Evolutionary conservation across 2,888 invertebrate genomes (phyloP).

Genomic region (Euclidia mi): DNA sequence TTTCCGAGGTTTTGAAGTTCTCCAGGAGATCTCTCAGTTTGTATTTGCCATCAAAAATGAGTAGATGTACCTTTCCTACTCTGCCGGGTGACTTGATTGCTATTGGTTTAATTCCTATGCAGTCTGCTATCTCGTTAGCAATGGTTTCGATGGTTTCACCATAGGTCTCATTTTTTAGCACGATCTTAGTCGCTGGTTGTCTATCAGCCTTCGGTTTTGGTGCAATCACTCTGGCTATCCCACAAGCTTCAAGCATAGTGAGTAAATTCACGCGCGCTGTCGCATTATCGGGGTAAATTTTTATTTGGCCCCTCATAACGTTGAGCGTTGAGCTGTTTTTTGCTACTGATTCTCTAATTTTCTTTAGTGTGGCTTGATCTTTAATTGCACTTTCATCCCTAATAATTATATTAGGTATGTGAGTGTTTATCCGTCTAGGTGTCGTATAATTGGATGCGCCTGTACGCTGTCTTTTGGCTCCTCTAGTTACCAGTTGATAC

Average conservation of each 20-base stretch:
- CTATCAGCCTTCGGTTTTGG: too few species aligned
- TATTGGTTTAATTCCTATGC: too few species aligned
- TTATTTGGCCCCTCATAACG: constrained; percentile 21
- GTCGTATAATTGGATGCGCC: constrained; percentile 8
- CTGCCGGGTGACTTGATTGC: too few species aligned
- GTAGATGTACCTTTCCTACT: too few species aligned
- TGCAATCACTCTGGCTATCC: constrained; percentile 25
- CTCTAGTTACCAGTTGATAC: constrained; percentile 6
- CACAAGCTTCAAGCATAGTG: constrained; percentile 9
- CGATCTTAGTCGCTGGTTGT: constrained; percentile 25
- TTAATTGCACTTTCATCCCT: too few species aligned
- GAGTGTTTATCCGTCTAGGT: constrained; percentile 18
- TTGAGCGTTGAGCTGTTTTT: too few species aligned
- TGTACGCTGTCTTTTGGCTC: constrained; percentile 16
- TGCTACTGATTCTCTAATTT: constrained; percentile 29
- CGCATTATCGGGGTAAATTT: constrained; percentile 13
- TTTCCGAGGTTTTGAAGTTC: too few species aligned
- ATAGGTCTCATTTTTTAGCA: constrained; percentile 29
- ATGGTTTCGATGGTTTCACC: constrained; percentile 16
- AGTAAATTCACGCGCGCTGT: too few species aligned
- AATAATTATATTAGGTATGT: too few species aligned
- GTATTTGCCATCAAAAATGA: too few species aligned
- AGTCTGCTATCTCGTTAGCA: too few species aligned
- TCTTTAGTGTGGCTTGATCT: constrained; percentile 19
- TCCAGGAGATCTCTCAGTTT: too few species aligned